These are phyloP conservation scores for Budorcas taxicolor DNA, from an alignment of 2,113 vertebrate genomes.

Conservation along the genomic window DNA sequence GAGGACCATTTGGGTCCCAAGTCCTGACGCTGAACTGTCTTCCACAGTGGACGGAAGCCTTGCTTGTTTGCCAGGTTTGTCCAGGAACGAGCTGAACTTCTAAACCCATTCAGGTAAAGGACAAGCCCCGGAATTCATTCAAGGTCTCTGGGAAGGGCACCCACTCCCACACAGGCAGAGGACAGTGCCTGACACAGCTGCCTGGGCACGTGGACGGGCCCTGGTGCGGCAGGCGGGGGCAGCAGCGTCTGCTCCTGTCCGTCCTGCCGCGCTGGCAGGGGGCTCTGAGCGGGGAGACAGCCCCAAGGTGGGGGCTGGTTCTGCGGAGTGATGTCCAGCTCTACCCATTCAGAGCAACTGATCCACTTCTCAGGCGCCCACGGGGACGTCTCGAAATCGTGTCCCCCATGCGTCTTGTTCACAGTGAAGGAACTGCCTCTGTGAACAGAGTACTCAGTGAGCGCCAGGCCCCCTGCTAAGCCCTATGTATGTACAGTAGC, in stretches of 20 bases:
- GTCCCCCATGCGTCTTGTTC: background rate
- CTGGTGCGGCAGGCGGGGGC: background rate
- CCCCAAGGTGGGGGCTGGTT: background rate
- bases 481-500: background rate
- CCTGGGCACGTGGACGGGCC: background rate
- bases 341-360: background rate
- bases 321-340: background rate
- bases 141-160: background rate
- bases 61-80: background rate
- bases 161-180: too few species aligned
- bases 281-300: background rate
- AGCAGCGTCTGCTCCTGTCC: too few species aligned
- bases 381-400: background rate
- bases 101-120: background rate
- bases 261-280: background rate
- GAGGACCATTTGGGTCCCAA: background rate
- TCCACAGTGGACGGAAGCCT: background rate
- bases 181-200: background rate
- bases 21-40: background rate
- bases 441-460: background rate
- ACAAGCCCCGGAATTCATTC: background rate
- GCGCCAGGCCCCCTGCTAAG: background rate
- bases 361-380: background rate
- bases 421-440: background rate
- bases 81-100: background rate